These are phyloP conservation scores for Ammodytes marinus DNA, from an alignment of 2,113 vertebrate species.

Conservation along the genomic window DNA sequence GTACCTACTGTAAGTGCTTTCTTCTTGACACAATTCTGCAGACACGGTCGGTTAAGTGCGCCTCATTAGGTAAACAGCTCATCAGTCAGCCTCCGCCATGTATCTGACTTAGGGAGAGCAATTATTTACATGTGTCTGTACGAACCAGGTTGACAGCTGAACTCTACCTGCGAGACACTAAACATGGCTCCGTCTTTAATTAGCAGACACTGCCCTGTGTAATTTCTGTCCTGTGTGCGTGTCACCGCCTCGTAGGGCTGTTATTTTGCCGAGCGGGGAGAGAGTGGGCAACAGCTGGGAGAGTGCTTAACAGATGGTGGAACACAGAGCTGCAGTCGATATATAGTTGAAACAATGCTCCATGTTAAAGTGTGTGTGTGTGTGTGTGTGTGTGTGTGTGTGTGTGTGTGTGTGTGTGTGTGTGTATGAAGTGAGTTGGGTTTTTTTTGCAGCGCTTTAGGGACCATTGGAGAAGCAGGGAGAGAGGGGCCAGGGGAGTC, in stretches of 20 bases:
- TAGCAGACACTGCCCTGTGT: slow-evolving; percentile 57
- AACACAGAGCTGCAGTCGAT: slow-evolving; percentile 42
- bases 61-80: slow-evolving; percentile 42
- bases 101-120: slow-evolving; percentile 3
- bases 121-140: slow-evolving; percentile 30
- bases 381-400: slow-evolving; percentile 32
- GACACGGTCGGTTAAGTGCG: slow-evolving; percentile 21
- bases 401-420: slow-evolving; percentile 1
- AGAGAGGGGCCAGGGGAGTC: slow-evolving; percentile 72
- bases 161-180: slow-evolving; percentile 56
- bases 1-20: slow-evolving; percentile 8
- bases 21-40: slow-evolving; percentile 24
- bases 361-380: slow-evolving; percentile 47
- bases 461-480: slow-evolving; percentile 59
- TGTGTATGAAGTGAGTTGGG: slow-evolving; percentile 45
- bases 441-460: slow-evolving; percentile 43
- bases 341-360: slow-evolving; percentile 62
- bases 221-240: slow-evolving; percentile 71
- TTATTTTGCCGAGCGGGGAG: slow-evolving; percentile 68
- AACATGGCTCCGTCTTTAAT: slow-evolving; percentile 72
- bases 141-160: slow-evolving; percentile 32
- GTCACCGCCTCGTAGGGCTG: slow-evolving; percentile 65
- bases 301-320: slow-evolving; percentile 79
- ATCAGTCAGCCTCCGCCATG: slow-evolving; percentile 26
- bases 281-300: slow-evolving; percentile 81